Conservation (phyloP, 2,888 invertebrate species). For the Blera fallax region DNA sequence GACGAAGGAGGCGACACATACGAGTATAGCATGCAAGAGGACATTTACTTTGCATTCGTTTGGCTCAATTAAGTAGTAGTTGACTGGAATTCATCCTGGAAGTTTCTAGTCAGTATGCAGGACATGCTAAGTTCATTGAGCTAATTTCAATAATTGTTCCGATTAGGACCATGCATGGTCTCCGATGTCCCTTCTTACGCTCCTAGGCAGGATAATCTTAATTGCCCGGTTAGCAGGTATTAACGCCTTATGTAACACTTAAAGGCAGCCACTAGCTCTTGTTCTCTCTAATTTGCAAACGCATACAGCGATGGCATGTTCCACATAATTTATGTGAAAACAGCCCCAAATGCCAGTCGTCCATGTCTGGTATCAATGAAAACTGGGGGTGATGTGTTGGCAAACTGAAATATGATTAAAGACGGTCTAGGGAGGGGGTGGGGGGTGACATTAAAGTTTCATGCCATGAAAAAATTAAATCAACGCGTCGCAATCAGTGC, state of each 20-base stretch:
- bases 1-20: background rate
- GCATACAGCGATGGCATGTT: conserved; percentile 20
- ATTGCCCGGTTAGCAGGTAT: conserved; percentile 68
- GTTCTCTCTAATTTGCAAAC: background rate
- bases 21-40: conserved; percentile 36
- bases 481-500: conserved; percentile 30
- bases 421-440: background rate
- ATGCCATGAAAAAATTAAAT: conserved; percentile 31
- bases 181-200: background rate
- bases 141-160: conserved; percentile 66
- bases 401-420: conserved; percentile 35
- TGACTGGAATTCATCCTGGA: conserved; percentile 51
- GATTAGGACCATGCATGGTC: conserved; percentile 41
- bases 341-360: conserved; percentile 9
- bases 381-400: background rate
- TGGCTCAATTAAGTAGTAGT: conserved; percentile 57
- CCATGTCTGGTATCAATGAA: conserved; percentile 9
- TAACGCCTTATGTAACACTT: conserved; percentile 64
- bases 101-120: conserved; percentile 60
- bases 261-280: background rate
- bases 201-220: conserved; percentile 37
- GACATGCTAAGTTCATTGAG: conserved; percentile 50
- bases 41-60: conserved; percentile 61
- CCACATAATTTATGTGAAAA: conserved; percentile 29
- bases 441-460: background rate